Evolutionary conservation across 2,797 vertebrate species (phyloP), one percentile per base, ranked within the genome.

Genomic region (Acanthurus tractus): DNA sequence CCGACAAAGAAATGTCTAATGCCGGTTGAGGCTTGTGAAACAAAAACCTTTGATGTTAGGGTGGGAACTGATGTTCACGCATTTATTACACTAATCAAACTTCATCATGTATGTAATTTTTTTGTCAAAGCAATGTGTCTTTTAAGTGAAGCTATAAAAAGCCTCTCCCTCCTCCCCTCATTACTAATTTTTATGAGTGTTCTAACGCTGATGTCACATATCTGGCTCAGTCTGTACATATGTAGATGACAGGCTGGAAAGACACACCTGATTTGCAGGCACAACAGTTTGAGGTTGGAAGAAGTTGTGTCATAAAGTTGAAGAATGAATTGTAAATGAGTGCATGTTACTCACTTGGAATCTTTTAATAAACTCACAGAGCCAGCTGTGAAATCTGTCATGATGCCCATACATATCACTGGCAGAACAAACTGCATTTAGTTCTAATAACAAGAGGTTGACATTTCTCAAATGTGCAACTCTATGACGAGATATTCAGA

Each of bases 1-100:
- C 25, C 25, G 25, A 29, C 25, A 29, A 29, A 29, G 0, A 61
- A 58, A 29, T 11, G 18, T 62, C 44, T 61, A 40, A 40, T 6
- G 6, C 23, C n/a, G 8, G 13, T 34, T 1, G 0, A 4, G 25
- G 6, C 12, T 4, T 52, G 13, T 20, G 25, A 58, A 36, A 56
- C 13, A 40, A 18, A n/a, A 56, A 9, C 40, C 61, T 75, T 62
- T 69, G 64, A 76, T 79, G 46, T 66, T 2, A 15, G 64, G 64
- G 34, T 63, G 71, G 42, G 56, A 67, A 46, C 44, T 25, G 9
- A 17, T 14, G 6, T 29, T 64, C 12, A 58, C 63, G 34, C 2
- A 17, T 62, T 45, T 3, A 61, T 66, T 3, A 13, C 11, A 18
- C 1, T 58, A 25, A 65, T 36, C 22, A 42, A 74, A 18, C 4